A percentile compares a stretch with the other conserved stretches of the same genome.
Evolutionary conservation across 2,797 vertebrate genomes (phyloP).

Genomic region (Lacerta bilineata): DNA sequence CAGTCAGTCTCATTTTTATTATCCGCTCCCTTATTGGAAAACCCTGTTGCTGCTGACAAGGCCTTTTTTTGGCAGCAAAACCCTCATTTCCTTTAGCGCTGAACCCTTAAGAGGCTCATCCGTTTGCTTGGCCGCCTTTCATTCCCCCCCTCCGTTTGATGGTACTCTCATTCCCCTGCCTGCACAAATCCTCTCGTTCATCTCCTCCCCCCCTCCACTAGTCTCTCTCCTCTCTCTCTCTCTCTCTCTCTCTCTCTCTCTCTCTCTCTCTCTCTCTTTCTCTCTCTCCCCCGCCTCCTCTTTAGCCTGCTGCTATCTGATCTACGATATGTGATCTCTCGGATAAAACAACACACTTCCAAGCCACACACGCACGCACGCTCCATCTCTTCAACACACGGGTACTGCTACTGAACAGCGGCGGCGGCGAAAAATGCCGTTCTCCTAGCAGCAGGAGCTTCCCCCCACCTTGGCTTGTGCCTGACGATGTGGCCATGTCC

Average conservation of each 20-base stretch:
- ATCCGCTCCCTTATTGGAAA: constrained; percentile 24
- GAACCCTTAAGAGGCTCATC: constrained; percentile 52
- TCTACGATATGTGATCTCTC: constrained; percentile 88
- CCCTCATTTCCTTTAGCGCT: constrained; percentile 57
- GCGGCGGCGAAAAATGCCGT: constrained; percentile 71
- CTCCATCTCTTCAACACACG: constrained; percentile 74
- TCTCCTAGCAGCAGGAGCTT: constrained; percentile 68
- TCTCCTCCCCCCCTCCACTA: constrained; percentile 62
- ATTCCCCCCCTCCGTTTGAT: constrained; percentile 30
- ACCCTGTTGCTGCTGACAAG: constrained; percentile 41
- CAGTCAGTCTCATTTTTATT: constrained; percentile 1
- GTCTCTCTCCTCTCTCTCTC: constrained; percentile 56
- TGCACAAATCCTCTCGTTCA: constrained; percentile 71
- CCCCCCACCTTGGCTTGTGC: constrained; percentile 62
- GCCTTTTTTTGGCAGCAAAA: neutral
- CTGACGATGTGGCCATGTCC: constrained; percentile 90
- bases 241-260: constrained; percentile 57
- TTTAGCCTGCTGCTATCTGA: constrained; percentile 83
- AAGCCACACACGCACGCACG: constrained; percentile 54
- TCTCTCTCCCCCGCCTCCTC: constrained; percentile 76
- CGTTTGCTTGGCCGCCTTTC: constrained; percentile 42
- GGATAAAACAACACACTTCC: constrained; percentile 71
- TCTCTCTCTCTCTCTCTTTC: constrained; percentile 69
- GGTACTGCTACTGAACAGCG: constrained; percentile 68
- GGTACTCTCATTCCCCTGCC: constrained; percentile 32